Evolutionary conservation across 2,797 vertebrate species (phyloP), one percentile per base, ranked within the genome.

Genomic region (Gobionotothen gibberifrons): DNA sequence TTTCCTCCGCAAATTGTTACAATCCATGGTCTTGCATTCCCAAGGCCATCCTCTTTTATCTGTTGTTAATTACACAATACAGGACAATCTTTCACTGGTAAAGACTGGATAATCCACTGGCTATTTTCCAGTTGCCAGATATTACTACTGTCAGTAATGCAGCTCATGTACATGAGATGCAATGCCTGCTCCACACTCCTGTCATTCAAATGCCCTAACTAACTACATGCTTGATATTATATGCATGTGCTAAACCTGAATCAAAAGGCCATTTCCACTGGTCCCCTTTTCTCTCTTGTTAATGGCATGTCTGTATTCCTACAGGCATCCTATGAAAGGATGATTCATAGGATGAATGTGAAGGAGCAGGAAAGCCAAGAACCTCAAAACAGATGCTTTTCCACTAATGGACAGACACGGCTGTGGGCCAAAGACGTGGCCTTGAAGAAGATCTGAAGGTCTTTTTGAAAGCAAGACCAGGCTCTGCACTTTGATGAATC

Each of bases 301-400:
- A 40, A 49, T 56, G 40, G 46, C 11, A 52, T 44, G 21, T 53
- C 47, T 64, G 11, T 64, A 9, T 72, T 67, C 14, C 42, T 39
- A 39, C 32, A 69, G 22, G 16, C 48, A 26, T 61, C 52, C 9
- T 29, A 16, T 51, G 22, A 51, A 43, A 57, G 26, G 56, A 36
- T 17, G 26, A 64, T 46, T 63, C 47, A 66, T 9, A 14, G 19
- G 48, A 32, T 61, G 36, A 67, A 67, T 55, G 32, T 39, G 49
- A 2, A 15, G 47, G 47, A 53, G 21, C 52, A 36, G 6, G 2
- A 64, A 53, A 73, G 46, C 64, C 64, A 51, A 6, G 32, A 79
- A 22, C 12, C 3, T 47, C 40, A 29, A 40, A 29, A 58, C 51
- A 36, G 32, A 36, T 36, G 32, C 4, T 51, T 70, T 43, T 42